These are phyloP conservation scores for Polyodon spathula DNA, from an alignment of 2,113 vertebrate species.

Conservation along the genomic window DNA sequence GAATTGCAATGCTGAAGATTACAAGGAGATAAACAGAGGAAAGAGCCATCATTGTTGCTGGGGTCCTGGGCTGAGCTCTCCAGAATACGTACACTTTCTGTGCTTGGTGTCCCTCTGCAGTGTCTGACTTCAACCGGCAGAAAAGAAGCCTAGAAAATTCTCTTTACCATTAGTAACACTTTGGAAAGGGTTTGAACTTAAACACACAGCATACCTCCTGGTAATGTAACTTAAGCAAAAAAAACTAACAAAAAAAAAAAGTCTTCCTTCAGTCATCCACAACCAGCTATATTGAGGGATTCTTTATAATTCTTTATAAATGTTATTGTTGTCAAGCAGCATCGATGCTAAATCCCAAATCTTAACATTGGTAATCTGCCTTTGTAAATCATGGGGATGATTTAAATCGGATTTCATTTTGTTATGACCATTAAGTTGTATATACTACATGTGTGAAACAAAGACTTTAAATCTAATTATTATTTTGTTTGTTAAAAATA, in stretches of 20 bases:
- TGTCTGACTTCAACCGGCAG: conserved; percentile 99
- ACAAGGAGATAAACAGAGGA: conserved; percentile 79
- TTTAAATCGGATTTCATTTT: no score
- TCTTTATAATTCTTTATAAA: background rate
- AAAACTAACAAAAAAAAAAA: conserved; percentile 27
- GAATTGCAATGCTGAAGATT: conserved; percentile 58
- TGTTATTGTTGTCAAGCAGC: no score
- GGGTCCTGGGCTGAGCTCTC: conserved; percentile 97
- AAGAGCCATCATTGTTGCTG: conserved; percentile 96
- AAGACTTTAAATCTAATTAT: no score
- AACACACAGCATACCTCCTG: conserved; percentile 73
- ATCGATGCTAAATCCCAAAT: no score
- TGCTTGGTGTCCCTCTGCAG: conserved; percentile 99
- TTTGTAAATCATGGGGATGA: no score
- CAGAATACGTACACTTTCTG: conserved; percentile 99
- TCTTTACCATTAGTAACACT: conserved; percentile 99
- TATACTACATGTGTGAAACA: no score
- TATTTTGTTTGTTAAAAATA: no score
- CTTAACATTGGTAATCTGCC: no score
- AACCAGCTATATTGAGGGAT: conserved; percentile 16
- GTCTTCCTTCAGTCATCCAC: conserved; percentile 32
- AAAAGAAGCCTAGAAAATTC: conserved; percentile 99
- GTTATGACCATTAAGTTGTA: no score
- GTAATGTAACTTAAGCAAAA: conserved; percentile 39
- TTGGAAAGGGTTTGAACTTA: conserved; percentile 91